Base-by-base conservation (phyloP, 2,113 vertebrate genomes). In the Ochotona curzoniae region DNA sequence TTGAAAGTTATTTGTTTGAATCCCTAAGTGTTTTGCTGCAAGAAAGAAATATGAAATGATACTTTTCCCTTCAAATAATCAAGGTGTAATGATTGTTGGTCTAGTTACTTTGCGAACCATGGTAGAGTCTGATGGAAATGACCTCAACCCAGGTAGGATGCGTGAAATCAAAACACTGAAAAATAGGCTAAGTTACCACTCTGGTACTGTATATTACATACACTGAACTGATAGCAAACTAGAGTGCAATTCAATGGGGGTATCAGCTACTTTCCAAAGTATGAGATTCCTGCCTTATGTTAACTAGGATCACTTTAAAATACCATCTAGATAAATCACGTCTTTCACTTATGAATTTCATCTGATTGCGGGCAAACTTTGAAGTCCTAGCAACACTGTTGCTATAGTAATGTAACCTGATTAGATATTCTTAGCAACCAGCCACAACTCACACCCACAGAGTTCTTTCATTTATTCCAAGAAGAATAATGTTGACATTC, bases 381-480 rank as follows among this genome's bases (percentile, higher is more conserved):
- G 70, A 80, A 93, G 92, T 96, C 97, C 93, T 97, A 97, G 97
- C 98, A 98, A 97, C 96, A 51, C 81, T 0, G 98, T 98, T 98
- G 97, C 98, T 96, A 98, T 98, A 96, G 98, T 0, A 18, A 98
- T 98, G 73, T 70, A 17, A 30, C 96, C 95, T 95, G 96, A 96
- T 96, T 25, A 2, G 88, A 97, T 97, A 98, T 96, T 98, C 98
- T 98, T 98, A 98, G 98, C 98, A 98, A 98, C 97, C 25, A 3
- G 97, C 94, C 96, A 73, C 75, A 93, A 96, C 79, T 93, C 96
- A 87, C 93, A 76, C 90, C 92, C 94, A 89, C 96, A 25, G 80
- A 69, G 28, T 95, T 94, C 95, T 86, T 70, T 63, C 71, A 54
- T 73, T 96, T 93, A 93, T 94, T 97, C 89, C 95, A 87, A 95